phyloP scores from a whole-genome alignment of 2,113 vertebrate genomes.

The Sylvietta virens region DNA sequence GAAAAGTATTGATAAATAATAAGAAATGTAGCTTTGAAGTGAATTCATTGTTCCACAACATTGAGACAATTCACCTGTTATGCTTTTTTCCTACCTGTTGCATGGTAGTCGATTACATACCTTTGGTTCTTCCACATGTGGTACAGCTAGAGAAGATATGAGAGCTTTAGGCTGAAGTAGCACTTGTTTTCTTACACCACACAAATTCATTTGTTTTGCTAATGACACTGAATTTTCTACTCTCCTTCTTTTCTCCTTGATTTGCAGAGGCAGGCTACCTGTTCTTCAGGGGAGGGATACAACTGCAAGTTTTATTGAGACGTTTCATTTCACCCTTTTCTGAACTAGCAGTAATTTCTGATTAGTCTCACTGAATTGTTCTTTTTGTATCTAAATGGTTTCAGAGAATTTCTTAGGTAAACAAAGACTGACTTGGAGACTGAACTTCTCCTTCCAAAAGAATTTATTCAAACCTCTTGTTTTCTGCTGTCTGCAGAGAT shows the following conservation, averaged over 20 bases:
- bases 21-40: neutral
- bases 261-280: neutral
- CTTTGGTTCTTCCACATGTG: neutral
- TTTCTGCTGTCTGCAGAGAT: neutral
- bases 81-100: neutral
- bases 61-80: neutral
- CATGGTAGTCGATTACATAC: accelerated
- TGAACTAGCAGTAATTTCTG: neutral
- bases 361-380: neutral
- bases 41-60: neutral
- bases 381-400: neutral
- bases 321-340: neutral
- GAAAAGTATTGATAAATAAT: neutral
- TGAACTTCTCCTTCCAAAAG: neutral
- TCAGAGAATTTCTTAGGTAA: neutral
- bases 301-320: neutral
- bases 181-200: neutral
- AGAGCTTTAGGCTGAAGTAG: neutral
- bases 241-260: neutral
- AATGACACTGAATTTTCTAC: neutral
- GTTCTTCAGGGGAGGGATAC: neutral
- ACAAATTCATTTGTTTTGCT: neutral
- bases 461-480: neutral
- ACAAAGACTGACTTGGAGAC: neutral
- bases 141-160: neutral